phyloP scores from a whole-genome alignment of 2,888 invertebrate species.

The Pomacea canaliculata region DNA sequence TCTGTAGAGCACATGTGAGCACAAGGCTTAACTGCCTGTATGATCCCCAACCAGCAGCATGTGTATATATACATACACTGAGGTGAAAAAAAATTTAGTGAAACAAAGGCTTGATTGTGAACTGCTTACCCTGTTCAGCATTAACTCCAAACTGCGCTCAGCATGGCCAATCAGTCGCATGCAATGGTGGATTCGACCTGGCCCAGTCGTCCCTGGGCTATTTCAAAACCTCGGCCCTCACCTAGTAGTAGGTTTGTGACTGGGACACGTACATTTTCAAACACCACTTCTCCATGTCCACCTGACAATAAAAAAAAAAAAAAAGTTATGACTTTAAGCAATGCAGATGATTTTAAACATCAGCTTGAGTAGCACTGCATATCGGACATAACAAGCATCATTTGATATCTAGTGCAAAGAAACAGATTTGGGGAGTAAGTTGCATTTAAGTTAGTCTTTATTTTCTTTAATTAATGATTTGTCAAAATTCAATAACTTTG shows the following conservation, averaged over 20 bases:
- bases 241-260: constrained; percentile 69
- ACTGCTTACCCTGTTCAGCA: constrained; percentile 64
- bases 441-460: too few species aligned
- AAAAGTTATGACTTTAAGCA: not conserved
- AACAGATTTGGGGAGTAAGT: not conserved
- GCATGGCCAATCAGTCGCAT: constrained; percentile 71
- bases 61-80: not conserved
- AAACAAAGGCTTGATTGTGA: not conserved
- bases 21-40: too few species aligned
- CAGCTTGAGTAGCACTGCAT: not conserved
- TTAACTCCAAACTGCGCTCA: constrained; percentile 69
- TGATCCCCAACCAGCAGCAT: not conserved
- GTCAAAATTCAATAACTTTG: too few species aligned
- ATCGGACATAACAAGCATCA: not conserved
- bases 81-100: not conserved
- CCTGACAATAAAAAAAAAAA: constrained; percentile 49
- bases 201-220: constrained; percentile 72
- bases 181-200: constrained; percentile 72
- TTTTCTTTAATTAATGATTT: too few species aligned
- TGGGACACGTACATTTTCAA: constrained; percentile 72
- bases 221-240: constrained; percentile 73
- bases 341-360: not conserved
- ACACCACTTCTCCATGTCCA: constrained; percentile 71
- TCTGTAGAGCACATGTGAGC: too few species aligned
- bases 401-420: not conserved